Evolutionary conservation across 1,140 invertebrate genomes (phyloP), one percentile per base, ranked within the genome.

Genomic region (Caerostris extrusa): DNA sequence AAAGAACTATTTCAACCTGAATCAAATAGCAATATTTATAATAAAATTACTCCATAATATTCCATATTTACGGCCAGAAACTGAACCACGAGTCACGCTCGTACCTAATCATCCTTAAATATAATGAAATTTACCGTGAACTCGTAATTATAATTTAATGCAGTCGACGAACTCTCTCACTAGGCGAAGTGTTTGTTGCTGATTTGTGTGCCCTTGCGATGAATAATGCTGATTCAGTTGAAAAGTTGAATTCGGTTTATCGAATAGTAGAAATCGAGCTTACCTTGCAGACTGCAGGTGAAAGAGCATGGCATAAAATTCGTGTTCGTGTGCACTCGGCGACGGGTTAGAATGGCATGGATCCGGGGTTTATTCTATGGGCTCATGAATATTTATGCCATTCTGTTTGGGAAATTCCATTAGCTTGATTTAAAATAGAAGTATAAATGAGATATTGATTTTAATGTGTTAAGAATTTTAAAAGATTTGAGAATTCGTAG

Each of bases 181-280:
- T 12, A 34, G 10, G 7, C 7, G 19, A 53, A 88, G 58, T 88
- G 56, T 88, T 88, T 88, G 86, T 88, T 88, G 60, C 86, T 64
- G 86, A 88, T 88, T 88, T 50, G 58, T 58, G 55, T 83, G 55
- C 55, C 14, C n/a, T 56, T 5, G 71, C 34, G 34, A 77, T 50
- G 50, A 57, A 85, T 60, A 58, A 88, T 55, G 86, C 86, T 88
- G 86, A 88, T 88, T 88, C 61, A 55, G 86, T 67, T 61, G 60
- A 88, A 88, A 88, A 88, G 86, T 88, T 64, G 60, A 88, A 88
- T 64, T 61, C 53, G 14, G 83, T 60, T 85, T 85, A 85, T 85
- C 56, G 55, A 85, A 85, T 85, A 14, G 56, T 34, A 7, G 56
- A 58, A 85, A 58, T 85, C 58, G n/a, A 77, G 71, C 71, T 77